phyloP scores from a whole-genome alignment of 2,113 vertebrate species.

The Penelope pileata region DNA sequence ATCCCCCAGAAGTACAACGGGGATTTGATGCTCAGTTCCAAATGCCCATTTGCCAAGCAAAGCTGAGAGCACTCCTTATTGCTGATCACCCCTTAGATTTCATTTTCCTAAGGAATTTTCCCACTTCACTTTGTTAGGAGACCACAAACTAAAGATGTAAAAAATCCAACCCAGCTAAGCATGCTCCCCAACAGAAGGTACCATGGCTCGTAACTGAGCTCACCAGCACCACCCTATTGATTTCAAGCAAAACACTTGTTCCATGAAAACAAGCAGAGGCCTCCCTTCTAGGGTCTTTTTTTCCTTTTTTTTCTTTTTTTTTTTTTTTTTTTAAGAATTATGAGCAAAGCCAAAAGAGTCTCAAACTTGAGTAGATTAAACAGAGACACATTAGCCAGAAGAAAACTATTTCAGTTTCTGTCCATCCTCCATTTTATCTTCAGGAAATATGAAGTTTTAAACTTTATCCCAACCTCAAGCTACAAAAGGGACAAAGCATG shows the following conservation, averaged over 20 bases:
- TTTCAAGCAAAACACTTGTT: background rate
- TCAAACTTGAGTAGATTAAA: background rate
- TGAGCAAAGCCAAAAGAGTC: background rate
- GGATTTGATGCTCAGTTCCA: background rate
- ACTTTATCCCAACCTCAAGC: rapidly evolving
- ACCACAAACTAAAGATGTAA: background rate
- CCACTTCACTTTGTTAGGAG: background rate
- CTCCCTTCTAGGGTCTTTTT: background rate
- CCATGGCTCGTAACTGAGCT: background rate
- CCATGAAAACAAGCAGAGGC: rapidly evolving
- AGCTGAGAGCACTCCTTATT: background rate
- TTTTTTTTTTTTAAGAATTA: background rate
- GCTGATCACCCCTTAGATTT: background rate
- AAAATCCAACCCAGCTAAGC: too few relatives aligned
- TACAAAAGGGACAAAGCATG: rapidly evolving
- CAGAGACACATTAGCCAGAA: background rate
- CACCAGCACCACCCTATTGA: background rate
- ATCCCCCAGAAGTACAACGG: rapidly evolving
- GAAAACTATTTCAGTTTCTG: background rate
- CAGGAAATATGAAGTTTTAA: background rate
- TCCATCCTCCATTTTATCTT: background rate
- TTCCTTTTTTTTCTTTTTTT: background rate
- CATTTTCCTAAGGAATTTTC: background rate
- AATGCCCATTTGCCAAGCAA: background rate
- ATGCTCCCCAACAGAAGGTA: rapidly evolving